These are phyloP conservation scores for Gobio occitaniae DNA, from an alignment of 2,797 vertebrate species.

Conservation along the genomic window DNA sequence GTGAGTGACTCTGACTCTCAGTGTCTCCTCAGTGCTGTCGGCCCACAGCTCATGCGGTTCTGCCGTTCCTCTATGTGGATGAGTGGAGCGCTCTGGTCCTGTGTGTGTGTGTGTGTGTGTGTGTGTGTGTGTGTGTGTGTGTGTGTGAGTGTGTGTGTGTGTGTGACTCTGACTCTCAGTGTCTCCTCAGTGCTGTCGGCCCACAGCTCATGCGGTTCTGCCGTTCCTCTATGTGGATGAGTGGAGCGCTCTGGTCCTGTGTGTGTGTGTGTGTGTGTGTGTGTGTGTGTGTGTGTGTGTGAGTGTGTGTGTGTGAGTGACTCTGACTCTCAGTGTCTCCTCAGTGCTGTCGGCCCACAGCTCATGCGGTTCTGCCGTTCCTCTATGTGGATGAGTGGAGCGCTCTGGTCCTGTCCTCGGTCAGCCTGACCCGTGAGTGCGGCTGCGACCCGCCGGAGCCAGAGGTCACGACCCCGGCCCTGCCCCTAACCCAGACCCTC, in stretches of 20 bases:
- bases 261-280: background rate
- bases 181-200: constrained; percentile 68
- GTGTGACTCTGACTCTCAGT: background rate
- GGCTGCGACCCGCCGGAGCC: constrained; percentile 64
- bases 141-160: background rate
- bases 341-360: constrained; percentile 70
- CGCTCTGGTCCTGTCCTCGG: constrained; percentile 68
- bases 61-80: too few species aligned
- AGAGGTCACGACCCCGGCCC: background rate
- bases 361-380: constrained; percentile 65
- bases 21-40: too few species aligned
- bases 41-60: too few species aligned
- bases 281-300: too few species aligned
- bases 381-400: constrained; percentile 72
- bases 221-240: constrained; percentile 75
- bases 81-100: too few species aligned
- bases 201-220: constrained; percentile 60
- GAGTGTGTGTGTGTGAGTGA: background rate
- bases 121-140: background rate
- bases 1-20: too few species aligned
- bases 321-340: background rate
- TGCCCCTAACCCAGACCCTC: background rate
- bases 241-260: background rate
- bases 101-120: too few species aligned
- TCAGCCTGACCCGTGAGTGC: constrained; percentile 69